phyloP scores from a whole-genome alignment of 2,888 invertebrate genomes.

The Antitype chi region DNA sequence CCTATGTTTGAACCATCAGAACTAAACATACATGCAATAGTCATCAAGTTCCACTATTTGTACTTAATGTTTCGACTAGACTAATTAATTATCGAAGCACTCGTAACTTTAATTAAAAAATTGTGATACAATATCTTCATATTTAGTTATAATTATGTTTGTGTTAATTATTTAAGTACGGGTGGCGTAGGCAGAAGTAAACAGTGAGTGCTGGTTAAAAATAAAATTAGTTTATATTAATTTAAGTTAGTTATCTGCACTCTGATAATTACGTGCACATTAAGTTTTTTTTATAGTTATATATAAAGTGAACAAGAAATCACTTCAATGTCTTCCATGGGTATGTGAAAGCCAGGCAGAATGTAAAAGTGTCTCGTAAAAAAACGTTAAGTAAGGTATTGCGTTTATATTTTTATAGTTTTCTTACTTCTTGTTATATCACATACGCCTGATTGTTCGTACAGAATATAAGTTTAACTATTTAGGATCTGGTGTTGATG shows the following conservation, averaged over 20 bases:
- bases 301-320: constrained; percentile 71
- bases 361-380: constrained; percentile 57
- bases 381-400: constrained; percentile 56
- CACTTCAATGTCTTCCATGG: constrained; percentile 83
- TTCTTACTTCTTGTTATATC: constrained; percentile 67
- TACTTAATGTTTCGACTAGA: constrained; percentile 85
- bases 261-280: constrained; percentile 68
- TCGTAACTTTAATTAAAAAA: constrained; percentile 79
- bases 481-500: constrained; percentile 73
- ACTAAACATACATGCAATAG: constrained; percentile 79
- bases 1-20: constrained; percentile 85
- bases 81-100: constrained; percentile 76
- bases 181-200: constrained; percentile 73
- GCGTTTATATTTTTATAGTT: constrained; percentile 67
- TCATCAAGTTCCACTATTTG: constrained; percentile 82
- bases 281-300: constrained; percentile 67
- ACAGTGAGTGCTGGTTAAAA: constrained; percentile 59
- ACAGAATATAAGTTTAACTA: constrained; percentile 66
- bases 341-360: constrained; percentile 69
- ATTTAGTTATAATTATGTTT: constrained; percentile 73
- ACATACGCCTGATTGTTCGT: constrained; percentile 68
- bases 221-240: constrained; percentile 50
- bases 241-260: constrained; percentile 62
- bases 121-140: constrained; percentile 87
- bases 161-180: constrained; percentile 77